These are phyloP conservation scores for Raja brachyura DNA, from an alignment of 2,113 vertebrate genomes.

Conservation along the genomic window DNA sequence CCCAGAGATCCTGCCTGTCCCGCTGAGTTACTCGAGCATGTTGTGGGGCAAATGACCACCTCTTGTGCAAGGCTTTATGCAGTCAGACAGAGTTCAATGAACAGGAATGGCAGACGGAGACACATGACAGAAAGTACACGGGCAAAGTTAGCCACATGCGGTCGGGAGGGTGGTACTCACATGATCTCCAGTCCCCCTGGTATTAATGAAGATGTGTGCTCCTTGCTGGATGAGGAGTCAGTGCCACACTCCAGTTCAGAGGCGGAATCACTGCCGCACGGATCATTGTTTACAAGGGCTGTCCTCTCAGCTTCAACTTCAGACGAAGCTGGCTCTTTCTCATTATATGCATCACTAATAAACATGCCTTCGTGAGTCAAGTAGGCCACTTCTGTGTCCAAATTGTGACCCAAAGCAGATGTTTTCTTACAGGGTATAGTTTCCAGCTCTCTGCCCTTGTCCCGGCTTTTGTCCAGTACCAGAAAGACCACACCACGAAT, in stretches of 20 bases:
- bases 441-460: constrained; percentile 65
- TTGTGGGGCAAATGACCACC: no score
- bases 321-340: constrained; percentile 55
- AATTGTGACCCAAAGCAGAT: constrained; percentile 48
- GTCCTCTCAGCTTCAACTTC: constrained; percentile 53
- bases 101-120: neutral
- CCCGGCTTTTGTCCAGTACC: constrained; percentile 75
- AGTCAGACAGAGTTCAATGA: neutral
- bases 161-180: constrained; percentile 55
- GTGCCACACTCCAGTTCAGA: constrained; percentile 67
- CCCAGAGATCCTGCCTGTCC: no score
- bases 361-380: constrained; percentile 92
- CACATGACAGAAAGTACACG: neutral
- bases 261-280: constrained; percentile 64
- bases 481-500: constrained; percentile 81
- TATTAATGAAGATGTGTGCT: constrained; percentile 59
- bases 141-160: neutral
- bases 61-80: neutral
- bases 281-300: constrained; percentile 54
- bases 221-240: constrained; percentile 72
- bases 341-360: constrained; percentile 81
- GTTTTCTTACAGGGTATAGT: constrained; percentile 52
- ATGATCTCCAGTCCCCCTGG: constrained; percentile 58
- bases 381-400: constrained; percentile 83
- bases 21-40: no score